These are phyloP conservation scores for Cheilosia variabilis DNA, from an alignment of 2,888 invertebrate species.

Conservation along the genomic window DNA sequence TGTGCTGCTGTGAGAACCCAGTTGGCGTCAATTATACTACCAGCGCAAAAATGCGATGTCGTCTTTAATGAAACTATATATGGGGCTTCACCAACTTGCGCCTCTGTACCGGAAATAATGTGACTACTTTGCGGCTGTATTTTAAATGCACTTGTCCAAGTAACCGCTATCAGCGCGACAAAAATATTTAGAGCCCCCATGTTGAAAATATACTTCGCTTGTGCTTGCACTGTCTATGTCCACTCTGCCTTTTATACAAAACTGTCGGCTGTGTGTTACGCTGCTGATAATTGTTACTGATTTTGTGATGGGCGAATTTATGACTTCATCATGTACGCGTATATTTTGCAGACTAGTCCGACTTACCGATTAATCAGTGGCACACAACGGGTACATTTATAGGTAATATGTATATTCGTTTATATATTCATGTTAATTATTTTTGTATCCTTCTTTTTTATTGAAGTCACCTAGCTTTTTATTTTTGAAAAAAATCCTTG, in stretches of 20 bases:
- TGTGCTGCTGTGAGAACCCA: constrained; percentile 83
- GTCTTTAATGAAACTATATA: constrained; percentile 82
- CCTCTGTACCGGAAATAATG: constrained; percentile 81
- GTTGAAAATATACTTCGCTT: constrained; percentile 54
- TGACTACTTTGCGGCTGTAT: constrained; percentile 77
- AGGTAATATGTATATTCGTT: no score
- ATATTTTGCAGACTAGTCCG: background rate
- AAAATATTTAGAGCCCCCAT: constrained; percentile 78
- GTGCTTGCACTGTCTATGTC: background rate
- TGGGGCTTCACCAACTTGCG: constrained; percentile 82
- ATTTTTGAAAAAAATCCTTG: no score
- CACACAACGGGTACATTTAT: no score
- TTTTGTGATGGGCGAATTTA: constrained; percentile 13
- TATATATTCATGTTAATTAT: no score
- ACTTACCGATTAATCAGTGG: background rate
- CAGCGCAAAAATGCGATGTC: constrained; percentile 82
- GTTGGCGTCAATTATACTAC: constrained; percentile 80
- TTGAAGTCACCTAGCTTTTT: no score
- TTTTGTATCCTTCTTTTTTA: no score
- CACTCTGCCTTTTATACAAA: constrained; percentile 55
- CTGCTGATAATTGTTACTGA: constrained; percentile 2
- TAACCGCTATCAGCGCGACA: constrained; percentile 77
- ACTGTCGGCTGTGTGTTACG: background rate
- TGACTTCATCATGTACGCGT: constrained; percentile 5
- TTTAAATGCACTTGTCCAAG: constrained; percentile 47